phyloP scores from a whole-genome alignment of 2,113 vertebrate species.

The Gopherus evgoodei region DNA sequence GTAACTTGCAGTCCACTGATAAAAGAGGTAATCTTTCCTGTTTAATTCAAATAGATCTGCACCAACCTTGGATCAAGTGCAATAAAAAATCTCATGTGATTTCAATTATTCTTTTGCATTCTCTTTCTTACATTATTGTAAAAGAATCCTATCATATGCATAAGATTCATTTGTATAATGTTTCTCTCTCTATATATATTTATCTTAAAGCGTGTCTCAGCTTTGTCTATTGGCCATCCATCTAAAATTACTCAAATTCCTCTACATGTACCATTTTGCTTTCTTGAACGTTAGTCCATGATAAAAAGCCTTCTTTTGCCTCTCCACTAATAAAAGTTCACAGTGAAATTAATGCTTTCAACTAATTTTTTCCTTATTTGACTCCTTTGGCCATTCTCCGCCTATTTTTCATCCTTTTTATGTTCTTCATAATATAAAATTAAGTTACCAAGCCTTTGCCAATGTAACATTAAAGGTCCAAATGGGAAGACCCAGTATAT shows the following conservation, averaged over 20 bases:
- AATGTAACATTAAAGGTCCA: neutral
- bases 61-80: neutral
- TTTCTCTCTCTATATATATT: neutral
- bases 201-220: neutral
- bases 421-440: neutral
- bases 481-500: neutral
- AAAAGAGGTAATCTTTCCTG: neutral
- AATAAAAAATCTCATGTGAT: neutral
- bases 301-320: neutral
- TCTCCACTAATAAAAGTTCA: neutral
- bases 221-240: neutral
- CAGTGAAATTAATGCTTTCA: neutral
- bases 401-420: neutral
- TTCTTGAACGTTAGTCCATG: neutral
- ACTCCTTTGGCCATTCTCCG: neutral
- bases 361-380: rapidly evolving
- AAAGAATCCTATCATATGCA: neutral
- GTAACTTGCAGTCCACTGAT: neutral
- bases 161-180: neutral
- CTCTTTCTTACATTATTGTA: neutral
- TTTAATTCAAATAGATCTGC: neutral
- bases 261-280: neutral
- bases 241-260: neutral
- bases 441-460: neutral
- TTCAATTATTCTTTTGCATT: neutral